Evolutionary conservation across 2,113 vertebrate genomes (phyloP), one percentile per base, ranked within the genome.

Genomic region (Petrocephalus zakoni): DNA sequence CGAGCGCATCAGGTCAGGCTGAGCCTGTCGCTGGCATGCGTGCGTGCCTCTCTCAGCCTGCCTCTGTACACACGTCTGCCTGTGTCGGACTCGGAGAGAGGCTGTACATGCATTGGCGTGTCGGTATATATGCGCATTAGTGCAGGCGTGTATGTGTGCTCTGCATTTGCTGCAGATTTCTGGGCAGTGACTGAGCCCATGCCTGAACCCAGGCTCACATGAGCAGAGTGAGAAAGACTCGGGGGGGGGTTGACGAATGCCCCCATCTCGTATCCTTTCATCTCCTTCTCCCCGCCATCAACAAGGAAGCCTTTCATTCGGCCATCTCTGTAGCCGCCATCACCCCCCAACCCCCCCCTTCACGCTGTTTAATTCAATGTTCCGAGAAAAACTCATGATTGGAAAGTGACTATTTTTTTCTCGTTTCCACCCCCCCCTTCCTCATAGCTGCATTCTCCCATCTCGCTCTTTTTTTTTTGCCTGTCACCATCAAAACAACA

Each of bases 231-330:
- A 61, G 42, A 72, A 21, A 87, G 29, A 47, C 75, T 19, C 4
- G 47, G 92, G 52, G 85, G 68, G 86, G 51, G 22, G 2, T 22
- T 58, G 85, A 81, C 61, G 86, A 89, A 81, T 93, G 88, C 91
- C 94, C 68, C 92, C 93, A 90, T 93, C 90, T 93, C 92, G 88
- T 90, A 90, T 90, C 87, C 93, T 95, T 95, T 94, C 90, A 94
- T 94, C 90, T 94, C 85, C 47, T 25, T 56, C 90, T 93, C 88
- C 61, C 88, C 89, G 87, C 85, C 11, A 93, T 92, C 91, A 93
- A 95, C 93, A 95, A 94, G 93, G 89, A 92, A 78, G 85, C 90
- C 95, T 94, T 95, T 95, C 92, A 95, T 94, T 92, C 92, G 47
- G 86, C 84, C 91, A 90, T 93, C 93, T 92, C 91, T 82, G 86